Conservation (phyloP, 2,888 invertebrate genomes). For the Lampropteryx suffumata region DNA sequence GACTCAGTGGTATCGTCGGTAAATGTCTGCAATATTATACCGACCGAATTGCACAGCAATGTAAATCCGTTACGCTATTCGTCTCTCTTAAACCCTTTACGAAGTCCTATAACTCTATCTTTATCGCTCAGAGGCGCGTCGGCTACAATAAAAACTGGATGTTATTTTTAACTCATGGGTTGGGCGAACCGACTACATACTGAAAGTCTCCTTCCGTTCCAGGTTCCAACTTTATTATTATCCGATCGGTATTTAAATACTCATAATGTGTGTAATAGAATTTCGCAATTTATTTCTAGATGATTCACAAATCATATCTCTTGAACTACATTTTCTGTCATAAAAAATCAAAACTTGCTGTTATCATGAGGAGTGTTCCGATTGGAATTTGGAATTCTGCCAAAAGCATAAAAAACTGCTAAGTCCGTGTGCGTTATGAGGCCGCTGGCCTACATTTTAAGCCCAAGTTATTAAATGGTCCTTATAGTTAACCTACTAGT, state of each 20-base stretch:
- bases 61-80: slow-evolving; percentile 71
- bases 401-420: slow-evolving; percentile 61
- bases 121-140: slow-evolving; percentile 70
- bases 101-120: slow-evolving; percentile 64
- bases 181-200: slow-evolving; percentile 67
- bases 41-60: slow-evolving; percentile 70
- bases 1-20: slow-evolving; percentile 37
- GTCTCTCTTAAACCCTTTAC: slow-evolving; percentile 64
- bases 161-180: slow-evolving; percentile 79
- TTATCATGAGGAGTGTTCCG: slow-evolving; percentile 52
- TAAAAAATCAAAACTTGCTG: slow-evolving; percentile 51
- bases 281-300: too few relatives aligned
- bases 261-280: too few relatives aligned
- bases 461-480: slow-evolving; percentile 54
- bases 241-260: too few relatives aligned
- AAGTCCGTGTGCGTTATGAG: slow-evolving; percentile 58
- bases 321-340: too few relatives aligned
- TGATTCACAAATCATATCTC: too few relatives aligned
- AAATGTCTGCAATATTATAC: slow-evolving; percentile 56
- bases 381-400: slow-evolving; percentile 66
- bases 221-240: too few relatives aligned
- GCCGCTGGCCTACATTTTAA: slow-evolving; percentile 65
- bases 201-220: slow-evolving; percentile 73
- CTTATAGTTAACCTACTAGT: slow-evolving; percentile 36
- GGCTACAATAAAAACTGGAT: slow-evolving; percentile 78